Evolutionary conservation across 1,140 invertebrate genomes (phyloP).

Genomic region (Drosophila parabipectinata): DNA sequence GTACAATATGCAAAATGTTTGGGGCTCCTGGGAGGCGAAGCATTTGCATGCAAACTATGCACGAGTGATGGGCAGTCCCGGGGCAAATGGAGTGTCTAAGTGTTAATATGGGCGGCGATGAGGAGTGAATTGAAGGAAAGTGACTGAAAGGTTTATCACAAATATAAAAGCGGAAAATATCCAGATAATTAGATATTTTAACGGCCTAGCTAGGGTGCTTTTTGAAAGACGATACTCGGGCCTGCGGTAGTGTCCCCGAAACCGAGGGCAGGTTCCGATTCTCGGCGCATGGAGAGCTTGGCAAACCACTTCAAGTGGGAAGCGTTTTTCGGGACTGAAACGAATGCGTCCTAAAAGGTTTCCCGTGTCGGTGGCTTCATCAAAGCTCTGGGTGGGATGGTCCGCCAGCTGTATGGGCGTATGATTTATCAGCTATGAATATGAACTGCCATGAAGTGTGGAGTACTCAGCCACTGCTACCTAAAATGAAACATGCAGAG

Average conservation of each 20-base stretch:
- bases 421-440: conserved; percentile 53
- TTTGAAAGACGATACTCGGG: conserved; percentile 28
- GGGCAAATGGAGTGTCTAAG: conserved; percentile 19
- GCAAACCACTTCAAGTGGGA: conserved; percentile 17
- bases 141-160: conserved; percentile 20
- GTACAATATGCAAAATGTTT: conserved; percentile 43
- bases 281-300: conserved; percentile 6
- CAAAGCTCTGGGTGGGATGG: conserved; percentile 2
- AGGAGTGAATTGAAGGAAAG: conserved; percentile 3
- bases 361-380: conserved; percentile 42
- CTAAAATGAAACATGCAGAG: conserved; percentile 5
- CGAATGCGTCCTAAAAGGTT: conserved; percentile 63
- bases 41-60: conserved; percentile 40
- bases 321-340: conserved; percentile 14
- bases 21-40: neutral
- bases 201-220: neutral
- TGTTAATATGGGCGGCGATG: conserved; percentile 32
- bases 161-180: conserved; percentile 24
- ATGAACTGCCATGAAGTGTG: conserved; percentile 42
- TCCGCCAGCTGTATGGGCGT: conserved; percentile 3
- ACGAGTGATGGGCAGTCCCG: conserved; percentile 17
- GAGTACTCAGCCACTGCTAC: conserved; percentile 6
- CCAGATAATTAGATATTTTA: conserved; percentile 36
- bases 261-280: neutral
- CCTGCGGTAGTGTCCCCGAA: conserved; percentile 13